phyloP scores from a whole-genome alignment of 2,797 vertebrate genomes.

The Kryptolebias ocellatus region DNA sequence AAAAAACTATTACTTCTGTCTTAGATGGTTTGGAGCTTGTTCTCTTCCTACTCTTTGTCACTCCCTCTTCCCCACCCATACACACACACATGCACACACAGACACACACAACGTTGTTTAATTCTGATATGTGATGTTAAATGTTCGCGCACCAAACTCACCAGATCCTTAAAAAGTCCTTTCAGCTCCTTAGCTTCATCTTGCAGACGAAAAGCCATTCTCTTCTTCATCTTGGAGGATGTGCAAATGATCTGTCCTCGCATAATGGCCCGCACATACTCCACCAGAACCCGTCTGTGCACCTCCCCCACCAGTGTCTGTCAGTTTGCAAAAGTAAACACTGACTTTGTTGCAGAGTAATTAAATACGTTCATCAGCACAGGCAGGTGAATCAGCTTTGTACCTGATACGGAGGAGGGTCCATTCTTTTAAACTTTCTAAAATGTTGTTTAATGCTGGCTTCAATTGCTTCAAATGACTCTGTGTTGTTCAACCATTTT shows the following conservation, averaged over 20 bases:
- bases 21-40: not conserved
- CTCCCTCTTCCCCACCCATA: too few relatives aligned
- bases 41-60: not conserved
- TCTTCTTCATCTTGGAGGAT: conserved; percentile 88
- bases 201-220: conserved; percentile 87
- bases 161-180: conserved; percentile 90
- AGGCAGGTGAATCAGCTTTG: not conserved
- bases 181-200: conserved; percentile 91
- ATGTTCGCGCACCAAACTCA: conserved; percentile 69
- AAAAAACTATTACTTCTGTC: not conserved
- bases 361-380: not conserved
- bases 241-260: conserved; percentile 88
- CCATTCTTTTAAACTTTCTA: conserved; percentile 87
- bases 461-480: conserved; percentile 89
- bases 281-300: conserved; percentile 88
- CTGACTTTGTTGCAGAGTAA: not conserved
- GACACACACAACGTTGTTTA: too few relatives aligned
- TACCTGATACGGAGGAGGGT: conserved; percentile 91
- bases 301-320: conserved; percentile 89
- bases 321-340: conserved; percentile 9
- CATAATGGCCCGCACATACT: conserved; percentile 90
- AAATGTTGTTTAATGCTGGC: conserved; percentile 85
- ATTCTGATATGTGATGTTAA: not conserved
- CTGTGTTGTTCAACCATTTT: conserved; percentile 89
- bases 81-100: too few relatives aligned